These are phyloP conservation scores for Muscicapa adusta DNA, from an alignment of 2,113 vertebrate genomes.

Conservation along the genomic window DNA sequence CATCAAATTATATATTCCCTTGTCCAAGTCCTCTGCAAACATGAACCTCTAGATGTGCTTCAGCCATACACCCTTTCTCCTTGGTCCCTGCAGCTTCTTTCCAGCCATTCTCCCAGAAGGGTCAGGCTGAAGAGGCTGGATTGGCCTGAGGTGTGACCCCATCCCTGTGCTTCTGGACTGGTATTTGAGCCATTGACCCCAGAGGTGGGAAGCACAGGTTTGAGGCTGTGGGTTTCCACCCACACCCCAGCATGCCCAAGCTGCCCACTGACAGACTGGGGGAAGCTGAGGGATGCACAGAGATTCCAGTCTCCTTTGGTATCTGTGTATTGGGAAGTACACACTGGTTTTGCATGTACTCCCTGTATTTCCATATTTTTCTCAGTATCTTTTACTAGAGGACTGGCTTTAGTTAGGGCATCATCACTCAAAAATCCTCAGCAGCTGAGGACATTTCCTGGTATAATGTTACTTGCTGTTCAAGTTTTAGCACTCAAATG, in stretches of 20 bases:
- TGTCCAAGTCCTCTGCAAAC: neutral
- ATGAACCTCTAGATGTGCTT: neutral
- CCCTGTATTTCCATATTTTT: neutral
- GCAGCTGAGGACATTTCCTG: neutral
- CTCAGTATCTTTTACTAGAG: neutral
- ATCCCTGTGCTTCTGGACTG: neutral
- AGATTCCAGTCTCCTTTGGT: neutral
- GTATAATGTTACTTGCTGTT: neutral
- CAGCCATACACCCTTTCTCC: accelerated
- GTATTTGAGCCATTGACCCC: neutral
- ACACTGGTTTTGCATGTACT: neutral
- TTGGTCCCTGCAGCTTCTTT: neutral
- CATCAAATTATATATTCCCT: neutral
- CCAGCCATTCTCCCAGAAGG: neutral
- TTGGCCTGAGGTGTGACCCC: neutral
- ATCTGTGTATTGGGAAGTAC: accelerated
- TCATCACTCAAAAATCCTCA: neutral
- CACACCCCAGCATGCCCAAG: accelerated
- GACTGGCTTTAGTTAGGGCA: neutral
- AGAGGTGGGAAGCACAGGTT: neutral
- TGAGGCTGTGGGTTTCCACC: neutral
- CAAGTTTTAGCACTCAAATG: neutral
- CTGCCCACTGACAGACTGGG: neutral
- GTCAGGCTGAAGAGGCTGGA: neutral
- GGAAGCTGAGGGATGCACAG: neutral